Conservation (phyloP, 2,113 vertebrate species). For the Entelurus aequoreus region DNA sequence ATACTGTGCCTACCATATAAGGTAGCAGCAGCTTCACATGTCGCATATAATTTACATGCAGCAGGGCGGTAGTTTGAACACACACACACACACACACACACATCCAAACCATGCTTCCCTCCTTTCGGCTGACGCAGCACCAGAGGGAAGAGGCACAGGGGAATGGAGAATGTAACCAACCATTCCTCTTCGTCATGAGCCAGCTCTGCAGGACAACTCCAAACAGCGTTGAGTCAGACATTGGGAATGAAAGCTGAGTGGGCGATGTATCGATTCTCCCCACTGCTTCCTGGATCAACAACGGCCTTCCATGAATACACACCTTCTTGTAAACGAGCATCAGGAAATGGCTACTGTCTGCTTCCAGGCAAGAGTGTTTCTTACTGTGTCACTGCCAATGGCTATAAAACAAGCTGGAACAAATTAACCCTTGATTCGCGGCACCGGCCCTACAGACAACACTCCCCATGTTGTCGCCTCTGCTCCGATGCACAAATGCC, state of each 20-base stretch:
- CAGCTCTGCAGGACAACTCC: constrained; percentile 52
- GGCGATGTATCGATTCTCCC: constrained; percentile 68
- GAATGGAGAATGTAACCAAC: constrained; percentile 29
- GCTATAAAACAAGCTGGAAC: constrained; percentile 51
- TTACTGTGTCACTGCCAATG: constrained; percentile 18
- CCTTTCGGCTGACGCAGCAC: constrained; percentile 50
- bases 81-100: constrained; percentile 46
- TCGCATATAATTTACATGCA: constrained; percentile 81
- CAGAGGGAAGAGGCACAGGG: constrained; percentile 17
- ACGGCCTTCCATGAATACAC: constrained; percentile 39
- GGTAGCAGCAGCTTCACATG: constrained; percentile 79
- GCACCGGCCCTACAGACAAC: constrained; percentile 36
- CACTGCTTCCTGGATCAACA: constrained; percentile 64
- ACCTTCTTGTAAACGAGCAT: constrained; percentile 53
- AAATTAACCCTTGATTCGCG: constrained; percentile 42
- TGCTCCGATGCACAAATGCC: constrained; percentile 27
- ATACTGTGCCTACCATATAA: constrained; percentile 83
- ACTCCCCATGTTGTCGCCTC: constrained; percentile 33
- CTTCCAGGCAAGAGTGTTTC: constrained; percentile 53
- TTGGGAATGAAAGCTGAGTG: constrained; percentile 65
- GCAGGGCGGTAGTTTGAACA: constrained; percentile 71
- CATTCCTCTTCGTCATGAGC: constrained; percentile 39
- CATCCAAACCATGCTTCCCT: constrained; percentile 43
- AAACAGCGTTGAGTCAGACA: constrained; percentile 64
- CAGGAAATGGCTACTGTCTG: constrained; percentile 59